phyloP scores from a whole-genome alignment of 2,888 invertebrate species.

The Dryocosmus kuriphilus region DNA sequence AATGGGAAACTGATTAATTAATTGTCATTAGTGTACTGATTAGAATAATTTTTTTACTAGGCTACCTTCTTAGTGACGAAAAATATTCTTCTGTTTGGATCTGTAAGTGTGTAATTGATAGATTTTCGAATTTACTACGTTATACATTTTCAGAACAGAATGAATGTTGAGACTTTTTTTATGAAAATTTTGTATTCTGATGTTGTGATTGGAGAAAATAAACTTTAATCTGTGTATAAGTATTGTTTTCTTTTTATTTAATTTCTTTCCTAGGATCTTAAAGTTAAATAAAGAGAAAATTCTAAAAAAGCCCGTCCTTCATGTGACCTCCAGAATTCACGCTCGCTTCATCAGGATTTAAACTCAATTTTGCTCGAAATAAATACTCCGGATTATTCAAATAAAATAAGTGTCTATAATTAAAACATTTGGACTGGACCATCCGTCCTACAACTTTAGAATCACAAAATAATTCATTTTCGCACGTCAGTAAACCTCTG shows the following conservation, averaged over 20 bases:
- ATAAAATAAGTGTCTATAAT: too few relatives aligned
- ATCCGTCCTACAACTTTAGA: too few relatives aligned
- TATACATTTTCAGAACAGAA: neutral
- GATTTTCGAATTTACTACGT: neutral
- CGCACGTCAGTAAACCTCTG: too few relatives aligned
- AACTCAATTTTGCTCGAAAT: too few relatives aligned
- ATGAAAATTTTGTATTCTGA: too few relatives aligned
- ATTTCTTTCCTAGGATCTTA: neutral
- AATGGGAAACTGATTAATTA: neutral
- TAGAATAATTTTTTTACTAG: neutral
- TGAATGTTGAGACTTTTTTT: neutral
- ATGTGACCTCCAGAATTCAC: too few relatives aligned
- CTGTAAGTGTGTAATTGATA: neutral
- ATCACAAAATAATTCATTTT: too few relatives aligned
- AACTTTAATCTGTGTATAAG: neutral
- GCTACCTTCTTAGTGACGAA: neutral
- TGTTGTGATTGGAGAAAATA: neutral
- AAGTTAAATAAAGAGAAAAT: too few relatives aligned
- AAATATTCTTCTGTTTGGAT: neutral
- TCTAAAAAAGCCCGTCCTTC: too few relatives aligned
- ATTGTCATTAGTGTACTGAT: neutral
- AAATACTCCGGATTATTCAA: too few relatives aligned
- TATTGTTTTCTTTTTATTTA: neutral
- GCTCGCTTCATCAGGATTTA: too few relatives aligned
- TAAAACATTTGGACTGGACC: too few relatives aligned